Evolutionary conservation across 2,113 vertebrate species (phyloP).

Genomic region (Centropristis striata): DNA sequence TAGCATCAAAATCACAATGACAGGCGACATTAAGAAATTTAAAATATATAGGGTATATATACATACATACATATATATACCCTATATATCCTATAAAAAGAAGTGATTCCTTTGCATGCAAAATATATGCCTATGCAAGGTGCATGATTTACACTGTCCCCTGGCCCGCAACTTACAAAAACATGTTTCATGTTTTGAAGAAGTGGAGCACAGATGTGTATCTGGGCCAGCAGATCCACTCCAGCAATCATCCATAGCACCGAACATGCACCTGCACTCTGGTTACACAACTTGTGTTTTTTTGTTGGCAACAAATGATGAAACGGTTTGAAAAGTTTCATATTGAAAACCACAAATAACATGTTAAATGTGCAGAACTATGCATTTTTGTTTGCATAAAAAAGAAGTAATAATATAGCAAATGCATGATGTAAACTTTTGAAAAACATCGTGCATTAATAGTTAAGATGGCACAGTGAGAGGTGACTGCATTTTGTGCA

Average conservation of each 20-base stretch:
- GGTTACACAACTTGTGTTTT: background rate
- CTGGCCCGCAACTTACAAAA: background rate
- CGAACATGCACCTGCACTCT: slow-evolving; percentile 49
- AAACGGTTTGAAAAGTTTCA: background rate
- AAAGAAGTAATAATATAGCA: too few species aligned
- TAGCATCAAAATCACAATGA: background rate
- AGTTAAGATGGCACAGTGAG: too few species aligned
- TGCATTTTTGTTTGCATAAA: too few species aligned
- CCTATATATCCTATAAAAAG: too few species aligned
- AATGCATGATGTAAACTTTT: too few species aligned
- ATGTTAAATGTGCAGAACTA: too few species aligned
- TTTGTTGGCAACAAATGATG: background rate
- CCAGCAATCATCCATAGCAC: slow-evolving; percentile 34
- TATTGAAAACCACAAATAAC: too few species aligned
- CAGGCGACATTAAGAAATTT: background rate
- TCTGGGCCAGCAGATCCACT: slow-evolving; percentile 46
- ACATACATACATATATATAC: too few species aligned
- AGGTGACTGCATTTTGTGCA: too few species aligned
- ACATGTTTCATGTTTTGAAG: slow-evolving; percentile 18
- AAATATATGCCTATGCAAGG: slow-evolving; percentile 9
- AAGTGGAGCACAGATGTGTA: slow-evolving; percentile 58
- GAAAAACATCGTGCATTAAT: too few species aligned
- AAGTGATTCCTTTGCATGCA: background rate
- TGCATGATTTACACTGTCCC: slow-evolving; percentile 1
- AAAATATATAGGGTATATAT: too few species aligned